Evolutionary conservation across 2,888 invertebrate genomes (phyloP), one percentile per base, ranked within the genome.

Genomic region (Euclidia mi): DNA sequence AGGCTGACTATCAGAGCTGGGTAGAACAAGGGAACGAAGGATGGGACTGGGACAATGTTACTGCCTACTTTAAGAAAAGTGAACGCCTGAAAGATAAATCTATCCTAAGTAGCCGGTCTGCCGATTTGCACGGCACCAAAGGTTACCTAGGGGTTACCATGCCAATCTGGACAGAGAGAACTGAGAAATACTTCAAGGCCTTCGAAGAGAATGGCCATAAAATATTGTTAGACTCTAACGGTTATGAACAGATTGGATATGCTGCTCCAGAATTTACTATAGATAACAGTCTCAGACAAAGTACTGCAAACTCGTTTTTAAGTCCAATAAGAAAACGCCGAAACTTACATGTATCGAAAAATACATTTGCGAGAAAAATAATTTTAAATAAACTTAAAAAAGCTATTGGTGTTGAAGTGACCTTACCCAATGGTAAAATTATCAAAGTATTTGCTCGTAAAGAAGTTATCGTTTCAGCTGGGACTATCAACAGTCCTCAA

Each of bases 1-100:
- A 94, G 31, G 84, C 81, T 4, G 97, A 97, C 77, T 97, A 95
- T 75, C 79, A 94, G 0, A 90, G 95, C 51, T 88, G 96, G 64
- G 71, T 86, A 2, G 78, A 90, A 29, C 76, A 95, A 52, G 97
- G 96, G 0, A 96, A 96, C 78, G 74, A 88, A 0, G 86, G 84
- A 0, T 90, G 89, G 89, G 77, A 83, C 37, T 89, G 81, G 84
- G 59, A 81, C 2, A 78, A 71, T 2, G 81, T 84, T 3, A 63
- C 67, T 1, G 32, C 76, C 4, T 90, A 89, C 65, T 89, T 87
- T 47, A 82, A 79, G 43, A 90, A 87, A 65, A 84, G 81, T 40
- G 85, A 88, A 78, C 62, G 77, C 1, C 61, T 82, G 2, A 56
- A 61, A 1, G 77, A 81, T 3, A 28, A 55, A 2, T 45, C 18